Evolutionary conservation across 30 jellyfish, hydroid and myxozoan genomes (phyloP).

Genomic region (Hydra vulgaris): DNA sequence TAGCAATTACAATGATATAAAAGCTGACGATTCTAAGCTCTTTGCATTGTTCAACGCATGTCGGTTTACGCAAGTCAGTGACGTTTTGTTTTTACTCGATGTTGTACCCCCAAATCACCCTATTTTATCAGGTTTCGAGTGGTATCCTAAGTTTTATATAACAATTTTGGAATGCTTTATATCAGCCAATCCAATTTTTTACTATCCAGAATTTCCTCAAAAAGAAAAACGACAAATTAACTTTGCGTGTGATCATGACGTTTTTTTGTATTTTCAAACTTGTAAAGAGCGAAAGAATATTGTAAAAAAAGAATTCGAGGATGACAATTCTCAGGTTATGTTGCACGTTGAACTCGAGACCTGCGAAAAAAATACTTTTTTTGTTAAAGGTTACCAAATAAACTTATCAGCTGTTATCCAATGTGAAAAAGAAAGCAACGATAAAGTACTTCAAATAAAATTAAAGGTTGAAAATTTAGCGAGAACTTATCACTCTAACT

Average conservation of each 20-base stretch:
- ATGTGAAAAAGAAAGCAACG: background rate
- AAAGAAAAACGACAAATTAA: constrained; percentile 2
- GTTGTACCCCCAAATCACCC: constrained; percentile 3
- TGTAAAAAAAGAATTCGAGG: background rate
- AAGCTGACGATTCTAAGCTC: background rate
- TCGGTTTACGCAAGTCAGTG: constrained; percentile 10
- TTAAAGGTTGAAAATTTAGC: constrained; percentile 13
- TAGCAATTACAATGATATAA: background rate
- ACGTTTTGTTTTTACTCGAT: constrained; percentile 6
- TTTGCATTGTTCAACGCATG: constrained; percentile 6
- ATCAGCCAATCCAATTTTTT: background rate
- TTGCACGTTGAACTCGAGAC: background rate
- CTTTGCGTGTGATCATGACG: constrained; percentile 33
- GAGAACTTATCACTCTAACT: constrained; percentile 14
- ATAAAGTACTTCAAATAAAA: constrained; percentile 7
- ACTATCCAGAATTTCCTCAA: constrained; percentile 23
- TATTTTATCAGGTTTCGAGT: constrained; percentile 1
- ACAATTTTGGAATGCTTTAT: background rate
- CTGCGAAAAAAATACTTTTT: background rate
- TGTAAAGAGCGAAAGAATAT: background rate
- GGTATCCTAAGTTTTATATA: constrained; percentile 9
- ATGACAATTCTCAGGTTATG: background rate
- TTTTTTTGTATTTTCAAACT: constrained; percentile 15
- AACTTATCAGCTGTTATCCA: constrained; percentile 12
- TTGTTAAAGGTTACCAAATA: constrained; percentile 33